Evolutionary conservation across 2,888 invertebrate species (phyloP).

Genomic region (Tiliacea aurago): DNA sequence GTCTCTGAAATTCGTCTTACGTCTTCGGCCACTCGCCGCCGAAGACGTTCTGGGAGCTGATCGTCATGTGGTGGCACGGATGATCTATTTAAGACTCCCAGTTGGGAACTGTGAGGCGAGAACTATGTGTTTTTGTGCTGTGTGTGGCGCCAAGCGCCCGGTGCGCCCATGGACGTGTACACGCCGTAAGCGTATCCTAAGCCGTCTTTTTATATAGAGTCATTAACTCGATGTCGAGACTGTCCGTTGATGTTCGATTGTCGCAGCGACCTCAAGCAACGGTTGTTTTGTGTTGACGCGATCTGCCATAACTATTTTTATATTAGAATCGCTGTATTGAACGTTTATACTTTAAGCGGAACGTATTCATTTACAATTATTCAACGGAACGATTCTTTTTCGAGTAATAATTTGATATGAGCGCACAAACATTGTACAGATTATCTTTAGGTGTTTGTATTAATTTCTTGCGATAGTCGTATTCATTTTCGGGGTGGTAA

Average conservation of each 20-base stretch:
- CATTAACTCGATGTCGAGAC: conserved; percentile 81
- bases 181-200: conserved; percentile 84
- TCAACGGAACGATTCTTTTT: conserved; percentile 79
- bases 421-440: conserved; percentile 89
- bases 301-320: conserved; percentile 87
- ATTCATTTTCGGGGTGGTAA: conserved; percentile 74
- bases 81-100: conserved; percentile 88
- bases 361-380: conserved; percentile 80
- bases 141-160: conserved; percentile 88
- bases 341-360: conserved; percentile 81
- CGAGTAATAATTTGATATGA: conserved; percentile 86
- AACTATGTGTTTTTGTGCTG: conserved; percentile 83
- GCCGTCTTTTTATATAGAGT: conserved; percentile 87
- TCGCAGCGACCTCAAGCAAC: conserved; percentile 77
- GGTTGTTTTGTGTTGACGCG: conserved; percentile 81
- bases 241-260: conserved; percentile 85
- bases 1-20: conserved; percentile 93
- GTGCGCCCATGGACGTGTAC: conserved; percentile 82
- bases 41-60: conserved; percentile 91
- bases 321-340: conserved; percentile 82
- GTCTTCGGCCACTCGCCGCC: conserved; percentile 93
- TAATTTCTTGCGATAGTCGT: conserved; percentile 78
- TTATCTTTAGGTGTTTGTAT: conserved; percentile 80
- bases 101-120: conserved; percentile 86
- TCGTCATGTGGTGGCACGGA: conserved; percentile 91